Conservation (phyloP, 2,113 vertebrate genomes). For the Saccopteryx bilineata region DNA sequence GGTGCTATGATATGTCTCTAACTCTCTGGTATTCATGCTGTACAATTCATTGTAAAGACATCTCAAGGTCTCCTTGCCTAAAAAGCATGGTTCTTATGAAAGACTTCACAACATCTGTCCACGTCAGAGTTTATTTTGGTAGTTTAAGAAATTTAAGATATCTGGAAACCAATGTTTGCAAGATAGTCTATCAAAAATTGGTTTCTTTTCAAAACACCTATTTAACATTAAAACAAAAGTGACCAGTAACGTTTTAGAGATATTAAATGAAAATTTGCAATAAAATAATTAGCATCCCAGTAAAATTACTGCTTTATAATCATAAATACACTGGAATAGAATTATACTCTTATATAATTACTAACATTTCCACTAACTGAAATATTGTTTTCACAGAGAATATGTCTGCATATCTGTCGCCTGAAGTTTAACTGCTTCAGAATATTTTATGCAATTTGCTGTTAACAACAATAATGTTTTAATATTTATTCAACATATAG, state of each 20-base stretch:
- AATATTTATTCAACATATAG: slow-evolving; percentile 4
- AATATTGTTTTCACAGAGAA: slow-evolving; percentile 3
- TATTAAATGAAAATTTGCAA: not conserved
- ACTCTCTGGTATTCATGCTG: not conserved
- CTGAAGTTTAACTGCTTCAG: not conserved
- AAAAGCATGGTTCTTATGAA: not conserved
- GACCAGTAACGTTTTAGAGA: not conserved
- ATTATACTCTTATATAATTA: not conserved
- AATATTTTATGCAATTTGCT: not conserved
- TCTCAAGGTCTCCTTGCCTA: not conserved
- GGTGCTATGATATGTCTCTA: not conserved
- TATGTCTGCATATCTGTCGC: not conserved
- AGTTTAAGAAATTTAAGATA: not conserved
- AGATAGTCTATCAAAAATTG: not conserved
- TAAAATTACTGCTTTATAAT: slow-evolving; percentile 26
- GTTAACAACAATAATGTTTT: not conserved
- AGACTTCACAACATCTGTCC: not conserved
- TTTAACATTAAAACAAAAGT: slow-evolving; percentile 20
- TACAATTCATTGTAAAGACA: not conserved
- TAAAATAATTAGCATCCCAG: not conserved
- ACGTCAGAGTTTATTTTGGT: not conserved
- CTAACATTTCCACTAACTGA: not conserved
- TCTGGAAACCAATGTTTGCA: not conserved
- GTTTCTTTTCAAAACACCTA: not conserved
- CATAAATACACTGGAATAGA: not conserved